Conservation (phyloP, 1,140 invertebrate species). For the Sminthurinus signatus region DNA sequence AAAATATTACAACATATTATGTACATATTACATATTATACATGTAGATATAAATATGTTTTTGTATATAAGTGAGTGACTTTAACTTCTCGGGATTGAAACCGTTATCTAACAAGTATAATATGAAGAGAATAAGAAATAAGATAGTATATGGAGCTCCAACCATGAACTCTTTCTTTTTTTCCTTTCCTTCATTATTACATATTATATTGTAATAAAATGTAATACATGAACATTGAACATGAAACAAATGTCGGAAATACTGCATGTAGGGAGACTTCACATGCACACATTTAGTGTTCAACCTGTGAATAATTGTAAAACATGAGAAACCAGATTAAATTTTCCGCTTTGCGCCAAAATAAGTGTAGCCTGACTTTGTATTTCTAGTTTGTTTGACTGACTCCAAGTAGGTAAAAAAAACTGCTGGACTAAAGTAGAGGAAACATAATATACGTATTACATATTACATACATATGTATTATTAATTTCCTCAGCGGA, state of each 20-base stretch:
- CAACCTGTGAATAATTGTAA: constrained; percentile 6
- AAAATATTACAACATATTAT: no score
- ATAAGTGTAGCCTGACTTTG: background rate
- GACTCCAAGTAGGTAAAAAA: no score
- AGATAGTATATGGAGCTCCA: no score
- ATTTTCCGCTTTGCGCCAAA: constrained; percentile 9
- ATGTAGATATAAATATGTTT: no score
- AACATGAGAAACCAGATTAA: constrained; percentile 9
- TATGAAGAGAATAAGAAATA: no score
- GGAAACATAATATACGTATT: no score
- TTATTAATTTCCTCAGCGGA: constrained; percentile 8
- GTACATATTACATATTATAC: no score
- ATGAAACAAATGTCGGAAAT: background rate
- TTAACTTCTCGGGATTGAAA: background rate
- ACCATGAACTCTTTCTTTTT: constrained; percentile 4
- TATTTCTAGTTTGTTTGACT: no score
- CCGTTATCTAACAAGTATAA: background rate
- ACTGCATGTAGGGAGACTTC: background rate
- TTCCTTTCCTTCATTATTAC: background rate
- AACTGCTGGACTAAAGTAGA: no score
- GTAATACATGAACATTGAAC: background rate
- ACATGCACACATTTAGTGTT: background rate
- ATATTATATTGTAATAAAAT: background rate
- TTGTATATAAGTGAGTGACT: no score
- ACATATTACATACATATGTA: no score